Evolutionary conservation across 1,140 invertebrate species (phyloP), one percentile per base, ranked within the genome.

Genomic region (Aphelinus atriplicis): DNA sequence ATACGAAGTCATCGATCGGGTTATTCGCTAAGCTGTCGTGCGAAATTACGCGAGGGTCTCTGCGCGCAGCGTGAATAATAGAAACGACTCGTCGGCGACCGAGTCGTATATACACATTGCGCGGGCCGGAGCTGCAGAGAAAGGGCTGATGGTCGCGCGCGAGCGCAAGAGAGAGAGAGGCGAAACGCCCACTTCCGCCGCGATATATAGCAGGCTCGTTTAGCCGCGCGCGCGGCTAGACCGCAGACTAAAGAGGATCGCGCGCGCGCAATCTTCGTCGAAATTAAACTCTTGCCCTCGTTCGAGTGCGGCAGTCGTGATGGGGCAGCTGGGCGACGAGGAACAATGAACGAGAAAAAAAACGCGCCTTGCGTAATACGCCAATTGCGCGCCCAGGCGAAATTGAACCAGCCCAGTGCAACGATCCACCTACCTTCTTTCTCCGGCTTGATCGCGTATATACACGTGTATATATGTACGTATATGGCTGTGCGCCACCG

Each of bases 141-240:
- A 55, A 70, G 68, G 75, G 60, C 69, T 62, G 57, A 57, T 66
- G 61, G 66, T 51, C 42, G 70, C 77, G 76, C 69, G 78, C 71
- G 76, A 65, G 71, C 67, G 75, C 79, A 77, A 78, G 78, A 73
- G 78, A 72, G 72, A 78, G 81, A 81, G 78, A 73, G 75, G 80
- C 77, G 82, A 80, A 82, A 76, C 84, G 84, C 83, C 84, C 81
- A 85, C 82, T 84, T 85, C 84, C 84, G 83, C 26, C 26, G 79
- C 78, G 78, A 81, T 82, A 79, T 71, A 70, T 26, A 26, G 78
- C 78, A 79, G 78, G 73, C 79, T 80, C 57, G 64, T 51, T 73
- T 67, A 74, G 68, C 69, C 26, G 7, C 58, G 7, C 42, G 7
- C 57, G 65, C 26, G 61, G 47, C 10, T n/a, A 70, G 56, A 74